A percentile compares a stretch with the other conserved stretches of the same genome.
Conservation (phyloP, 92 coral and sea anemone genomes). For the Plumapathes pennacea region DNA sequence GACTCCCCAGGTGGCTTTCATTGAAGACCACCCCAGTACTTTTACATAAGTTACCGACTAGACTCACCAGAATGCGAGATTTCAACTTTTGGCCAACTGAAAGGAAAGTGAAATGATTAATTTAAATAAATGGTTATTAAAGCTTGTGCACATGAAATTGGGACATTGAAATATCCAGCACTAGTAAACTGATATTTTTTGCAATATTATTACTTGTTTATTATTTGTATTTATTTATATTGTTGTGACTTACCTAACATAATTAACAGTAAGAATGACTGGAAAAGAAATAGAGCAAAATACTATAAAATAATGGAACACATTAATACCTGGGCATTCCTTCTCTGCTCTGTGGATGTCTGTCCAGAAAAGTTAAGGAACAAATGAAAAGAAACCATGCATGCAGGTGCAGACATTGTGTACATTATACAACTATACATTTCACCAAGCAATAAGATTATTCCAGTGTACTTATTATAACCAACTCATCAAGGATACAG, state of each 20-base stretch:
- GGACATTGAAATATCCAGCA: no score
- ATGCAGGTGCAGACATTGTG: no score
- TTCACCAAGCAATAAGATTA: no score
- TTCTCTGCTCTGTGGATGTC: constrained; percentile 93
- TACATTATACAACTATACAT: no score
- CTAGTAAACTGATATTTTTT: no score
- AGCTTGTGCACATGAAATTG: no score
- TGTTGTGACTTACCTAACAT: no score
- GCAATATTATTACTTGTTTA: no score
- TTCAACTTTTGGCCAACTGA: constrained; percentile 85
- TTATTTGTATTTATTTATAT: no score
- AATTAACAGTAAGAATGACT: no score
- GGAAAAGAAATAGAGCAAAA: no score
- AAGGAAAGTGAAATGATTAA: background rate
- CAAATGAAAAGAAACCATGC: background rate
- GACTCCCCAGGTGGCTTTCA: background rate
- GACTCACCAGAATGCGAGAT: constrained; percentile 82
- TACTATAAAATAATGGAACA: background rate
- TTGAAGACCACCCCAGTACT: background rate
- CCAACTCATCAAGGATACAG: constrained; percentile 77
- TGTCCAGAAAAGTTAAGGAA: constrained; percentile 3
- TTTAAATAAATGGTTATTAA: background rate
- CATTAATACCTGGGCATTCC: constrained; percentile 81
- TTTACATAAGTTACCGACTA: no score
- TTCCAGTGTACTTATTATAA: background rate